Evolutionary conservation across 2,113 vertebrate species (phyloP).

Genomic region (Columba janthina): DNA sequence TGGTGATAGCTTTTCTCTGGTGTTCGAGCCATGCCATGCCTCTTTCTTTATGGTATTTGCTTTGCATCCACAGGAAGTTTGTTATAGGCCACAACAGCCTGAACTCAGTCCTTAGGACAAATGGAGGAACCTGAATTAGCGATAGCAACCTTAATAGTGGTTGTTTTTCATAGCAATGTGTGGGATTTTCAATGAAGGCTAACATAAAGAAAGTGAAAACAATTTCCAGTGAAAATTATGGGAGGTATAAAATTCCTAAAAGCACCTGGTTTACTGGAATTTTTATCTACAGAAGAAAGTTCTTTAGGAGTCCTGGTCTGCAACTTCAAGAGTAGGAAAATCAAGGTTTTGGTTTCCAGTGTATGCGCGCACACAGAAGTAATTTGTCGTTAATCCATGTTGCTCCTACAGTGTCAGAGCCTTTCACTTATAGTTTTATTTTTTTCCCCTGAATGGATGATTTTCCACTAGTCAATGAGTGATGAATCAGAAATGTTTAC

Average conservation of each 20-base stretch:
- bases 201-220: background rate
- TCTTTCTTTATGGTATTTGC: background rate
- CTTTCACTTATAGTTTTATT: background rate
- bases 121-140: background rate
- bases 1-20: background rate
- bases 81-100: background rate
- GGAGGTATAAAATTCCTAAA: background rate
- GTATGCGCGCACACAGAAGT: background rate
- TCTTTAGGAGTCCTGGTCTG: background rate
- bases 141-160: background rate
- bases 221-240: background rate
- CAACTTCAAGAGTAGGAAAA: background rate
- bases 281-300: background rate
- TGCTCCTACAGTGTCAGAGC: background rate
- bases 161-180: background rate
- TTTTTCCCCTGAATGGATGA: background rate
- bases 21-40: background rate
- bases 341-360: background rate
- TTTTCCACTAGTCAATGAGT: background rate
- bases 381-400: background rate
- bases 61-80: background rate
- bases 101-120: background rate
- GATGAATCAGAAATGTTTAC: background rate
- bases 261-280: background rate
- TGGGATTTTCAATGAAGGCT: background rate